Conservation (phyloP, 2,113 vertebrate genomes). For the Zosterops lateralis region DNA sequence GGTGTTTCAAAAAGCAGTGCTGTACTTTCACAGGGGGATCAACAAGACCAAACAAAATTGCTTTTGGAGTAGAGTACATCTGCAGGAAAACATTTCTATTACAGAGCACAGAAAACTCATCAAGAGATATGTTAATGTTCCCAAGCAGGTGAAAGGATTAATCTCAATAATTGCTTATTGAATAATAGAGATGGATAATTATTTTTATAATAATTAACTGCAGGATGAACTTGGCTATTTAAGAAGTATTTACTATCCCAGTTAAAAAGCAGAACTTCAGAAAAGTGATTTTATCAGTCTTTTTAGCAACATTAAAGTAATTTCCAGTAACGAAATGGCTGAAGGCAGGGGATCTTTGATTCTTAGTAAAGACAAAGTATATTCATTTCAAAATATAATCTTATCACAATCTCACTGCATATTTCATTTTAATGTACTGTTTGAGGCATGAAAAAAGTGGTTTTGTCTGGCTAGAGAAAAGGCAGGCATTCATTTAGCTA, state of each 20-base stretch:
- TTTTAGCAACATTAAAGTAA: not conserved
- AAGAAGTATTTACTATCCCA: not conserved
- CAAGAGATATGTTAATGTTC: not conserved
- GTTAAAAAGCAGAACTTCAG: not conserved
- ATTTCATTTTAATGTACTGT: not conserved
- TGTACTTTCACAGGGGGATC: not conserved
- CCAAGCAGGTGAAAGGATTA: not conserved
- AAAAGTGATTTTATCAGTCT: not conserved
- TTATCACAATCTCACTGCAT: not conserved
- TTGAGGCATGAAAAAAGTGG: not conserved
- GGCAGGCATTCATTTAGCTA: not conserved
- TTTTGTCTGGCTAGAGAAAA: not conserved
- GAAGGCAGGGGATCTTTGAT: not conserved
- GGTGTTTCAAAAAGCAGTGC: not conserved
- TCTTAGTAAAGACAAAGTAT: not conserved
- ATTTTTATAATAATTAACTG: not conserved
- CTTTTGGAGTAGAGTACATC: not conserved
- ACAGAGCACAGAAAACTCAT: not conserved
- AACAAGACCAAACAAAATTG: not conserved
- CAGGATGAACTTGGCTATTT: not conserved
- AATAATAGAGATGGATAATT: not conserved
- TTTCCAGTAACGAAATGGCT: not conserved
- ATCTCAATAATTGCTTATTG: not conserved
- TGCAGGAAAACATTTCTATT: not conserved
- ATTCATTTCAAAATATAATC: not conserved